phyloP scores from a whole-genome alignment of 2,888 invertebrate genomes.

The Campoletis raptor region DNA sequence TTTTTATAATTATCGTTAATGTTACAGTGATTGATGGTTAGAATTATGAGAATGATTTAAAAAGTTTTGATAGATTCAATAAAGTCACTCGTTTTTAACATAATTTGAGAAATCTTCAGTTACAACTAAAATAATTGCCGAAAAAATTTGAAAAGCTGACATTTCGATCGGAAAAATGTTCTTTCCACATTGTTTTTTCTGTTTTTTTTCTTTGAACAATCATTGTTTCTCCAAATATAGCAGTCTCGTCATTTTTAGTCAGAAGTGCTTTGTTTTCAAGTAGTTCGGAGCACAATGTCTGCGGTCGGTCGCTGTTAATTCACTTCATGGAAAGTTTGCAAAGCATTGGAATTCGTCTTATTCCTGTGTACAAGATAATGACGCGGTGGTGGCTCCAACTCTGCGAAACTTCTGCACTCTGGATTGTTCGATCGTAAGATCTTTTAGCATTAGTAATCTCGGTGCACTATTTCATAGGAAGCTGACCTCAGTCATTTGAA shows the following conservation, averaged over 20 bases:
- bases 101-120: background rate
- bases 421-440: conserved; percentile 50
- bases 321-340: conserved; percentile 44
- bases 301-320: conserved; percentile 51
- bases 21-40: too few relatives aligned
- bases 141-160: background rate
- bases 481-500: background rate
- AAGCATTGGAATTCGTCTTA: background rate
- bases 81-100: background rate
- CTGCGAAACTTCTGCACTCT: conserved; percentile 45
- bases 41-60: too few relatives aligned
- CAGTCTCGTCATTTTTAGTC: background rate
- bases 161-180: background rate
- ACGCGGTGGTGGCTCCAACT: conserved; percentile 13
- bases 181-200: background rate
- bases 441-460: conserved; percentile 25
- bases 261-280: conserved; percentile 48
- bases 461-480: conserved; percentile 3
- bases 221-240: background rate
- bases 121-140: too few relatives aligned
- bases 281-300: background rate
- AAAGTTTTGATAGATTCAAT: background rate
- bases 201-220: background rate
- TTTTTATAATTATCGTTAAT: too few relatives aligned
- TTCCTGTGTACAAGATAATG: conserved; percentile 16